A percentile compares a stretch with the other conserved stretches of the same genome.
Evolutionary conservation across 2,113 vertebrate genomes (phyloP).

Genomic region (Sigmodon hispidus): DNA sequence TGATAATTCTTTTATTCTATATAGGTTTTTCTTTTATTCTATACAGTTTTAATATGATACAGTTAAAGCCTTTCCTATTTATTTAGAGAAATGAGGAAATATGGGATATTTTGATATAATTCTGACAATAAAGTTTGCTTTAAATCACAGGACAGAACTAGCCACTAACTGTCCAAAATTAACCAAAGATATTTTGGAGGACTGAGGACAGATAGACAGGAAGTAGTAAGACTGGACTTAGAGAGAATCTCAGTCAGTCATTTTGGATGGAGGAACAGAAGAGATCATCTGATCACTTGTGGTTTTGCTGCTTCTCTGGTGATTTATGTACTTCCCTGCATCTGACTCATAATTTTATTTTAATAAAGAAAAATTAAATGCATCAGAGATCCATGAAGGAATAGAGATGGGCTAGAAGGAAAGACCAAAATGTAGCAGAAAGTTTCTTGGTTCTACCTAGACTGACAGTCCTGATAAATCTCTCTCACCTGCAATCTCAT

Average conservation of each 20-base stretch:
- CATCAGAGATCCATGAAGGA: not conserved
- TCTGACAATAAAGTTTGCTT: not conserved
- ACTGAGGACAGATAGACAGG: not conserved
- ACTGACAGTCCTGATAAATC: no score
- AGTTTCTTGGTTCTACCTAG: no score
- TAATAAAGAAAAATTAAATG: not conserved
- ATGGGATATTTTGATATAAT: not conserved
- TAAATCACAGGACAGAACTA: not conserved
- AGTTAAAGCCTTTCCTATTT: no score
- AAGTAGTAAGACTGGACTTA: not conserved
- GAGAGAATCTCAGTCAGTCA: not conserved
- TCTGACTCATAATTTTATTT: not conserved
- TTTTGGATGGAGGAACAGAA: not conserved
- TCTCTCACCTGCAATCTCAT: no score
- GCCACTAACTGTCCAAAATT: not conserved
- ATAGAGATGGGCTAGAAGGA: not conserved
- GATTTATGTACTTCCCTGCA: not conserved
- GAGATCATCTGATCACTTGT: not conserved
- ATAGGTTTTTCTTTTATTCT: no score
- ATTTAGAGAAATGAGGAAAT: no score
- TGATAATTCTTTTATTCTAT: no score
- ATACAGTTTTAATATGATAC: no score
- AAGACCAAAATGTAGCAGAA: no score
- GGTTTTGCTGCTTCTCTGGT: not conserved
- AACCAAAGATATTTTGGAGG: not conserved